Base-by-base conservation (phyloP, 2,888 invertebrate species). In the Trissoscelio sp. region DNA sequence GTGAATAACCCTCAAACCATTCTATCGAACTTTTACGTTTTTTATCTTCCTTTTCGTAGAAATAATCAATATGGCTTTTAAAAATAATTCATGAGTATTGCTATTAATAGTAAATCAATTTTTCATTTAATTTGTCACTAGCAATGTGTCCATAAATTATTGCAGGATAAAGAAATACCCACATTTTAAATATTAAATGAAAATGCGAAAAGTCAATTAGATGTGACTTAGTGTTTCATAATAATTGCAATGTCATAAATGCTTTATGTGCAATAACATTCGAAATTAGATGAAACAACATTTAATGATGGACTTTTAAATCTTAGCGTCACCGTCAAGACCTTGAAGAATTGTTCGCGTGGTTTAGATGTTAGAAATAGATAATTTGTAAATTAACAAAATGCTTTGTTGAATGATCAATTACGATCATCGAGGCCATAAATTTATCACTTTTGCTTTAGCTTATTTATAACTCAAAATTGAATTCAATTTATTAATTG, bases 251-350 rank as follows among this genome's bases (percentile, higher is more conserved):
- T 58, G 64, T 64, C 55, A 55, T 74, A 64, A 74, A 74, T 37
- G 55, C 34, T 53, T 74, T 31, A 55, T 46, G 42, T 64, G 73
- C 73, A 64, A 39, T 46, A 55, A 55, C 44, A 62, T 55, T 64
- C 55, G 55, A 64, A 64, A 64, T 74, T 64, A 55, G 55, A 74
- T 57, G 74, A 72, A 18, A 66, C 46, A 37, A 66, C 48, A 9
- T 57, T 57, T 66, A 62, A 64, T 62, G 34, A 46, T 12, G 55
- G 73, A 57, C 64, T 57, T 53, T 37, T 57, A 39, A 66, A 34
- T 57, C 55, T 48, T 37, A 48, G 18, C 55, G 20, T 66, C 64
- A 48, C 22, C 44, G 12, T 11, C 7, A 60, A 24, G 24, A 20
- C 72, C 58, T 72, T 51, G 60, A 9, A 20, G 24, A 72, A 51